Evolutionary conservation across 2,888 invertebrate species (phyloP).

Genomic region (Xylota sylvarum): DNA sequence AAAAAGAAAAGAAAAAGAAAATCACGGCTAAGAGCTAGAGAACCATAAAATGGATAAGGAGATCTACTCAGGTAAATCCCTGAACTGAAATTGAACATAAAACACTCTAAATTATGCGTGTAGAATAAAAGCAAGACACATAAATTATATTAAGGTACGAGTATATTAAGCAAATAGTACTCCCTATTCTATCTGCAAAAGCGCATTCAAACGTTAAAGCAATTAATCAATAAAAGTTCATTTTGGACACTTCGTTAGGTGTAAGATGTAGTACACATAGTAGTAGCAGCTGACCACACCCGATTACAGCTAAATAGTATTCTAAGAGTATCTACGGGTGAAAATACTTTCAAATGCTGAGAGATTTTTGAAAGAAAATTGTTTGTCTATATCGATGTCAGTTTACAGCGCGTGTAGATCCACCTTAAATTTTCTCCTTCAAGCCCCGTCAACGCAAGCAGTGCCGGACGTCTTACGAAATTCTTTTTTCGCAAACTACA

Average conservation of each 20-base stretch:
- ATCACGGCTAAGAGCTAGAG: slow-evolving; percentile 46
- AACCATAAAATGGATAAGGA: slow-evolving; percentile 62
- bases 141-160: slow-evolving; percentile 1
- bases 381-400: too few relatives aligned
- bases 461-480: too few relatives aligned
- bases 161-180: background rate
- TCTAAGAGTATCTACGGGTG: too few relatives aligned
- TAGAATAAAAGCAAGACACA: background rate
- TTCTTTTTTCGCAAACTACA: too few relatives aligned
- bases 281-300: too few relatives aligned
- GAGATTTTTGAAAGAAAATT: too few relatives aligned
- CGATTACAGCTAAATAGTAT: too few relatives aligned
- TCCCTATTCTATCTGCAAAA: background rate
- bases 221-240: background rate
- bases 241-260: background rate
- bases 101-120: slow-evolving; percentile 50
- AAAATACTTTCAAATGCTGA: too few relatives aligned
- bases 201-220: background rate
- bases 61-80: slow-evolving; percentile 59
- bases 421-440: too few relatives aligned
- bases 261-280: too few relatives aligned
- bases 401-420: too few relatives aligned
- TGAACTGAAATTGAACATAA: slow-evolving; percentile 68
- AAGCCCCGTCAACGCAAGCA: too few relatives aligned
- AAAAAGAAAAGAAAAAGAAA: slow-evolving; percentile 27